A percentile compares a stretch with the other conserved stretches of the same genome.
phyloP scores from a whole-genome alignment of 2,888 invertebrate genomes.

The Phania funesta region DNA sequence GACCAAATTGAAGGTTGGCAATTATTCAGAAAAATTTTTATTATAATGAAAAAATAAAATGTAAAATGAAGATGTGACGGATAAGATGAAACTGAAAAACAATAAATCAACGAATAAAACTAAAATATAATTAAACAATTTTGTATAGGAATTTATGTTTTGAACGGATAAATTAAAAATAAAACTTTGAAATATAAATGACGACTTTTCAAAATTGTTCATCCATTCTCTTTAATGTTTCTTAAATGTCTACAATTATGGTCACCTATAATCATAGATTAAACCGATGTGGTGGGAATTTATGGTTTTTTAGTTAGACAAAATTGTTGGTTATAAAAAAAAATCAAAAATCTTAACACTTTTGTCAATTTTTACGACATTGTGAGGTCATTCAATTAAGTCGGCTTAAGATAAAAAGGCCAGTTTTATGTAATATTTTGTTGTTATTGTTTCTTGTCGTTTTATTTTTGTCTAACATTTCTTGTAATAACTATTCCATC shows the following conservation, averaged over 20 bases:
- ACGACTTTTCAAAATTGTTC: not conserved
- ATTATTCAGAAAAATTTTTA: constrained; percentile 26
- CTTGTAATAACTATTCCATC: constrained; percentile 56
- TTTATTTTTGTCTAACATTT: constrained; percentile 50
- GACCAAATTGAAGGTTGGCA: constrained; percentile 58
- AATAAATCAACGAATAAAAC: constrained; percentile 34
- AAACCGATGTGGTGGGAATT: constrained; percentile 13
- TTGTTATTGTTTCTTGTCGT: constrained; percentile 24
- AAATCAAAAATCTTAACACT: constrained; percentile 51
- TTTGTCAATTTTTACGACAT: constrained; percentile 68
- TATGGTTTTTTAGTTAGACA: constrained; percentile 5
- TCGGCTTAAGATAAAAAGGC: constrained; percentile 62
- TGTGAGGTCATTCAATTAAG: constrained; percentile 66
- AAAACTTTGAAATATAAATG: not conserved
- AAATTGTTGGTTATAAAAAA: too few relatives aligned
- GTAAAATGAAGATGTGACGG: constrained; percentile 13
- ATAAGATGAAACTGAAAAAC: constrained; percentile 15
- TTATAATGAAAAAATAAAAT: not conserved
- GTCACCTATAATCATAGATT: not conserved
- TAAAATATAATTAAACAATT: not conserved
- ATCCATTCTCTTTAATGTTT: not conserved
- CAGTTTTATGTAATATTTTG: constrained; percentile 33
- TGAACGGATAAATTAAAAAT: not conserved
- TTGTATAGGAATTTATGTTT: not conserved
- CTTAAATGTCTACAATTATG: constrained; percentile 1